Base-by-base conservation (phyloP, 1,140 invertebrate species). In the Caerostris darwini region DNA sequence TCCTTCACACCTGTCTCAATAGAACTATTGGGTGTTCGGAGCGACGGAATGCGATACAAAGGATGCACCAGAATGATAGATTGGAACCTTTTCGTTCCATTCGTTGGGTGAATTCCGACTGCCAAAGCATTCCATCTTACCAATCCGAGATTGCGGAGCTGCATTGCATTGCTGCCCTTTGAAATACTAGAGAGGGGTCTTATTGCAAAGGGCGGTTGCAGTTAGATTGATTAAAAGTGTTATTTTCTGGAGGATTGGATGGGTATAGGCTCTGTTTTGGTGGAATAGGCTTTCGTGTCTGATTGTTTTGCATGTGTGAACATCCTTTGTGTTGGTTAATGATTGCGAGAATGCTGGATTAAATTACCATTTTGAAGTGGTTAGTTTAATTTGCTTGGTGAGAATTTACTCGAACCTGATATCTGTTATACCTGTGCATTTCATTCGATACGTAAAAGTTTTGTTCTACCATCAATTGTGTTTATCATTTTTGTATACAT, bases 11-110 rank as follows among this genome's bases (percentile, higher is more conserved):
- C 83, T 85, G 54, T 59, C 83, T 85, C 56, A 85, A 85, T 85
- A 59, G 83, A 85, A 85, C 83, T 85, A 85, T 85, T 85, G 83
- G 83, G 17, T 57, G 83, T 85, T 85, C 83, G n/a, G 17, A 59
- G 19, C 19, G 34, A 34, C 6, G 71, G 34, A 77, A 50, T 34
- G 19, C 19, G 3, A 77, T 77, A 77, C 71, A 77, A 77, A 77
- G 71, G 71, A 19, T 77, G 34, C 71, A 50, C 61, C 61, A 3
- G 34, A 50, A 77, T 77, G 71, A 77, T 77, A 77, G 71, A 77
- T 77, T 34, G 34, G 71, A 77, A 77, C 50, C 71, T n/a, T 17
- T 5, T n/a, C 61, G 14, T 67, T 77, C 71, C 71, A 77, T 77
- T 77, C 71, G 71, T 77, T 50, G 71, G 71, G 10, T 64, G 10